These are phyloP conservation scores for Theocolax elegans DNA, from an alignment of 1,140 invertebrate genomes.

Conservation along the genomic window DNA sequence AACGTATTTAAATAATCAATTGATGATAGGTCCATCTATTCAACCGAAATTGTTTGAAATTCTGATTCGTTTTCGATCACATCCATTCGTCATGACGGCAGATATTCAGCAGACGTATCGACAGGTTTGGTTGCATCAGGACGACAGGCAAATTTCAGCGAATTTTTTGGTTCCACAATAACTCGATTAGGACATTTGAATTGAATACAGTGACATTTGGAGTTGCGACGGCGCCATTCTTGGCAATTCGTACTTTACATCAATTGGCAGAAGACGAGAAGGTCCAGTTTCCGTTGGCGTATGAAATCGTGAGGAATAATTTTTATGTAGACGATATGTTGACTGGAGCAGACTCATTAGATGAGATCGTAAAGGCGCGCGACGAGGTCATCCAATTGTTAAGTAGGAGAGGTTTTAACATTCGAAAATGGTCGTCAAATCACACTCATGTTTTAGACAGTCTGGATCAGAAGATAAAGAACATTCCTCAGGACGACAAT, in stretches of 20 bases:
- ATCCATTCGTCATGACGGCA: background rate
- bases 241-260: background rate
- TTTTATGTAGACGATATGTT: background rate
- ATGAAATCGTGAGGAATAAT: no score
- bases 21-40: background rate
- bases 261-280: no score
- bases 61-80: background rate
- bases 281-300: no score
- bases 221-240: background rate
- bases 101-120: background rate
- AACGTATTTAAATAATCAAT: background rate
- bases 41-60: background rate
- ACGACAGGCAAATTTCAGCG: background rate
- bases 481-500: no score
- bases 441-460: background rate
- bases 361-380: background rate
- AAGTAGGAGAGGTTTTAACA: background rate
- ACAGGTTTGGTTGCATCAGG: background rate
- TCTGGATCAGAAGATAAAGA: background rate
- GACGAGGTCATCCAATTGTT: background rate
- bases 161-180: background rate
- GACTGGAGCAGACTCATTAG: background rate
- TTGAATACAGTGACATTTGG: background rate
- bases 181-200: background rate
- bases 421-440: conserved; percentile 6